Base-by-base conservation (phyloP, 2,888 invertebrate species). In the Metalampra italica region DNA sequence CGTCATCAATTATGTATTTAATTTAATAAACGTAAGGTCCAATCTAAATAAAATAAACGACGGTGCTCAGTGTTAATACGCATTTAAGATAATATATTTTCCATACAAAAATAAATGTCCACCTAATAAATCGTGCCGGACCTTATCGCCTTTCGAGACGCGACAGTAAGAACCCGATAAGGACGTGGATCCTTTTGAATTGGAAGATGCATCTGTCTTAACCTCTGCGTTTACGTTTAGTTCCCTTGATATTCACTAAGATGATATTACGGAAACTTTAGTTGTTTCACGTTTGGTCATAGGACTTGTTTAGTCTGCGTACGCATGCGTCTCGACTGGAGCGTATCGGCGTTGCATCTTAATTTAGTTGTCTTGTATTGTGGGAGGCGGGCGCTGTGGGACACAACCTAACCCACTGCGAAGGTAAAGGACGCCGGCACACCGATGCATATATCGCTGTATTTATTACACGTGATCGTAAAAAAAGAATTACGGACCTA, bases 11-110 rank as follows among this genome's bases (percentile, higher is more conserved):
- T 32, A 43, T 32, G 13, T 32, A 29, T 34, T 15, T 43, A 22
- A 22, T 37, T 38, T 42, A 42, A 42, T 42, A 42, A 42, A 29
- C 29, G 29, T 29, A 57, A 46, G 61, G 69, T 68, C 68, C 65
- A 66, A 77, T 73, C 72, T 66, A 73, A 79, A 75, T 71, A 74
- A 79, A 75, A 73, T 71, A 78, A 82, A 82, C 73, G 78, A 75
- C 71, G 61, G 72, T 82, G 85, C 80, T 81, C 83, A 77, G 75
- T 84, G 83, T 86, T 87, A 87, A 87, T 87, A 84, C 75, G 82
- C 82, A 81, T 88, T 88, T 87, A 86, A 87, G 88, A 88, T 87
- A 86, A 86, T 86, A 85, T 86, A 86, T 86, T 82, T 82, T 75
- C 76, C 68, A 70, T 76, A 82, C 75, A 81, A 81, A 85, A 86